Conservation (phyloP, 2,888 invertebrate genomes). For the Cantharis rufa region DNA sequence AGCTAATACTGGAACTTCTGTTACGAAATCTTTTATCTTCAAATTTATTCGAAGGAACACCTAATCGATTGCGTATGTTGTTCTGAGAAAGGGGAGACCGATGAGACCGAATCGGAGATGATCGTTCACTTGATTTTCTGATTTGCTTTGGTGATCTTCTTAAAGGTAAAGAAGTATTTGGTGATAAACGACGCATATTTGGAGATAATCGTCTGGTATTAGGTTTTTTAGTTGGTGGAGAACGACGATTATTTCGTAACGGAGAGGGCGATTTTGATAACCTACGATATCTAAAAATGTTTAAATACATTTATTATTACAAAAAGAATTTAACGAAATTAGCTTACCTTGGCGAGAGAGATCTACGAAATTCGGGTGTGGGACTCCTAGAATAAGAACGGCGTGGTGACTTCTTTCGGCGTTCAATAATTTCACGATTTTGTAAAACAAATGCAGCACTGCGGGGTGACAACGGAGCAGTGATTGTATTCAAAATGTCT, state of each 20-base stretch:
- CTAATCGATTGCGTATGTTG: slow-evolving; percentile 42
- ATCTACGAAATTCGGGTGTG: slow-evolving; percentile 44
- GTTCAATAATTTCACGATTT: slow-evolving; percentile 55
- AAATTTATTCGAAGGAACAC: slow-evolving; percentile 14
- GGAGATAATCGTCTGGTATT: slow-evolving; percentile 16
- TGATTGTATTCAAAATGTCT: slow-evolving; percentile 42
- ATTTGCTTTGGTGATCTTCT: slow-evolving; percentile 18
- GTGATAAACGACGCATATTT: slow-evolving; percentile 10
- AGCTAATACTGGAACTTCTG: slow-evolving; percentile 28
- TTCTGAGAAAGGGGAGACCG: slow-evolving; percentile 27
- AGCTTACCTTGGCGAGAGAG: slow-evolving; percentile 42
- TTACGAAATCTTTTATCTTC: slow-evolving; percentile 8
- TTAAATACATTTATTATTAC: neutral
- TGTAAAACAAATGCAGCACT: slow-evolving; percentile 55
- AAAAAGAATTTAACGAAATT: slow-evolving; percentile 33
- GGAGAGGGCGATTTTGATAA: slow-evolving; percentile 10
- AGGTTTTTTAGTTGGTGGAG: slow-evolving; percentile 25
- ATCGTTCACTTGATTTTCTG: slow-evolving; percentile 18
- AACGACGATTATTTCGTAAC: slow-evolving; percentile 39
- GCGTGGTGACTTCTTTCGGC: slow-evolving; percentile 50
- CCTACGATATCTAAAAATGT: neutral
- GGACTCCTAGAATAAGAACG: slow-evolving; percentile 55
- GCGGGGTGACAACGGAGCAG: slow-evolving; percentile 54
- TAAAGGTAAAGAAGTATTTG: neutral
- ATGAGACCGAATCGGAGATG: neutral